Evolutionary conservation across 2,113 vertebrate species (phyloP).

Genomic region (Trogon melanurus): DNA sequence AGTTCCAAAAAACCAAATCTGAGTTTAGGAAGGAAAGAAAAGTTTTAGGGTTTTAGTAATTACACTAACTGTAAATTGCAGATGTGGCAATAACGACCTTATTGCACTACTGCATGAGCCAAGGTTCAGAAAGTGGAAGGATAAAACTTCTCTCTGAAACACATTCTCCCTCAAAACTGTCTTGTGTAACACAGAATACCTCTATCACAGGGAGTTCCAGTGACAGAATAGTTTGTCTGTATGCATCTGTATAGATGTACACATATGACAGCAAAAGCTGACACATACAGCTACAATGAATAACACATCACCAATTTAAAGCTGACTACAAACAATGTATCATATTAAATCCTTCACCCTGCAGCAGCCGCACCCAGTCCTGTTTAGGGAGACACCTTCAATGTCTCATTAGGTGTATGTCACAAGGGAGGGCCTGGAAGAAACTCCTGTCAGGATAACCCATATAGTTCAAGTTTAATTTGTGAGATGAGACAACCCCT

Average conservation of each 20-base stretch:
- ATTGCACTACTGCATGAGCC: background rate
- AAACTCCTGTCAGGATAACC: constrained; percentile 17
- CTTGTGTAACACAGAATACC: background rate
- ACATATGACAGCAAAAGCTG: background rate
- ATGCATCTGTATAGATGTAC: background rate
- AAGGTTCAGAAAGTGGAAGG: background rate
- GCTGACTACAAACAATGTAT: background rate
- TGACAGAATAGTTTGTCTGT: background rate
- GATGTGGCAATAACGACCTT: background rate
- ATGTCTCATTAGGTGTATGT: background rate
- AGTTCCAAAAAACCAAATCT: background rate
- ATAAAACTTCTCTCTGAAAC: background rate
- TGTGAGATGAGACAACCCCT: background rate
- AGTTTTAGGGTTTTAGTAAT: background rate
- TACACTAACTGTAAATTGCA: background rate
- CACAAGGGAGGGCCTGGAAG: constrained; percentile 33
- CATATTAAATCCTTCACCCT: background rate
- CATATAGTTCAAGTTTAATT: background rate
- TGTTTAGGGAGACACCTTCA: constrained; percentile 34
- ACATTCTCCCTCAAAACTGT: background rate
- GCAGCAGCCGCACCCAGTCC: constrained; percentile 3
- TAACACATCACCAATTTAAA: constrained; percentile 1
- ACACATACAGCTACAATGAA: background rate
- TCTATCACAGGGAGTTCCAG: background rate
- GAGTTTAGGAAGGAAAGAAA: background rate